phyloP scores from a whole-genome alignment of 2,113 vertebrate species.

The Nanger granti region DNA sequence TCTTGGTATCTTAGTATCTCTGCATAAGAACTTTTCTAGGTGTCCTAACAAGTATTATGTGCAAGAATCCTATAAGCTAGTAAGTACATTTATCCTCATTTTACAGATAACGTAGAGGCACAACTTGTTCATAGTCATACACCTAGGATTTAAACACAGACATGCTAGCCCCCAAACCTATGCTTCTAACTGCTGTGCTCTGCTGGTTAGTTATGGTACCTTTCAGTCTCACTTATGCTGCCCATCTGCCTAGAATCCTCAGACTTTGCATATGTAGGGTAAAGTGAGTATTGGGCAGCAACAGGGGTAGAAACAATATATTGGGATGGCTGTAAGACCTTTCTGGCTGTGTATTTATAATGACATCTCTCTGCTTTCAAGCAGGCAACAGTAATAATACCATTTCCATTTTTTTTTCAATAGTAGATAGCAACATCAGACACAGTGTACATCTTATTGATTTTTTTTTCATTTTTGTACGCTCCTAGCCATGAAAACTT shows the following conservation, averaged over 20 bases:
- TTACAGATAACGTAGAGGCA: not conserved
- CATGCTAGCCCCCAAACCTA: not conserved
- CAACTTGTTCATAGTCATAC: not conserved
- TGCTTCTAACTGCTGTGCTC: not conserved
- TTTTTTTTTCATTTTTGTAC: not conserved
- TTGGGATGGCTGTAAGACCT: not conserved
- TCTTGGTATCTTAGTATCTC: not conserved
- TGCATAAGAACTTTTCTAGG: not conserved
- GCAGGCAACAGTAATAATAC: not conserved
- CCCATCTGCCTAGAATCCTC: not conserved
- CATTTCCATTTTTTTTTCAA: not conserved
- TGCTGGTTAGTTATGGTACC: not conserved
- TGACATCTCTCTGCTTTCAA: not conserved
- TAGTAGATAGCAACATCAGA: not conserved
- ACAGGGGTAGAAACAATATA: not conserved
- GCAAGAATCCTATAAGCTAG: not conserved
- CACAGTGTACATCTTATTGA: not conserved
- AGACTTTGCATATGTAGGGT: not conserved
- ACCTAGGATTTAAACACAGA: not conserved
- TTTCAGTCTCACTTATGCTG: not conserved
- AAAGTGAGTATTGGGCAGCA: not conserved
- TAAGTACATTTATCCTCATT: not conserved
- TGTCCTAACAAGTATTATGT: not conserved
- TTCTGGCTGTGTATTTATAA: conserved; percentile 3
- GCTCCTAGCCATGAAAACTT: not conserved